These are phyloP conservation scores for Paraescarpia echinospica DNA, from an alignment of 1,140 invertebrate genomes.

Conservation along the genomic window DNA sequence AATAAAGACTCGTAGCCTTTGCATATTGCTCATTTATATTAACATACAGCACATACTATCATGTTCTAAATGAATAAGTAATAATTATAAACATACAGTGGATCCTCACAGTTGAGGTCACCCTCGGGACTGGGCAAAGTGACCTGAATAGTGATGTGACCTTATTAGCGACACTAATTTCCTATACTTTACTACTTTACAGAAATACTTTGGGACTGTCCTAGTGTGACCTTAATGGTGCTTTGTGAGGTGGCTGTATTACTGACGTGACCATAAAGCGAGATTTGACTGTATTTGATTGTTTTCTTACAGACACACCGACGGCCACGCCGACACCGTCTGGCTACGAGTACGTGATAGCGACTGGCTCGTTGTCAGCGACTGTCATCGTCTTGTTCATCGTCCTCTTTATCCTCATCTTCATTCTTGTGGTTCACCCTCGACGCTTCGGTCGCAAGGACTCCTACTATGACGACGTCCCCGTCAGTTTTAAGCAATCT, in stretches of 20 bases:
- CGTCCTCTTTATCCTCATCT: background rate
- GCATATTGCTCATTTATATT: too few relatives aligned
- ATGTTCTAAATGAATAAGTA: too few relatives aligned
- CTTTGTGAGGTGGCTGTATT: too few relatives aligned
- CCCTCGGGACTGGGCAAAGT: too few relatives aligned
- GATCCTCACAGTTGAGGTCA: too few relatives aligned
- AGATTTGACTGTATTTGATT: too few relatives aligned
- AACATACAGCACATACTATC: too few relatives aligned
- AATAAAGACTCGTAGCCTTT: too few relatives aligned
- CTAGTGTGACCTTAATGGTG: background rate
- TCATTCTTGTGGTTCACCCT: background rate
- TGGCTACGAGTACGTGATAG: conserved; percentile 30
- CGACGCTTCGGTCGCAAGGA: background rate
- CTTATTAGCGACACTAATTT: background rate
- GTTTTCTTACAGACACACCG: conserved; percentile 23
- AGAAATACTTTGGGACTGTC: background rate
- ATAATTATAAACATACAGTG: too few relatives aligned
- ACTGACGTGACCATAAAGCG: too few relatives aligned
- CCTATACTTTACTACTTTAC: too few relatives aligned
- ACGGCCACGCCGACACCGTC: conserved; percentile 29
- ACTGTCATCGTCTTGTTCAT: conserved; percentile 25
- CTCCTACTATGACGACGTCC: background rate
- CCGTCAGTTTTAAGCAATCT: background rate
- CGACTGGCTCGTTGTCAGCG: conserved; percentile 28
- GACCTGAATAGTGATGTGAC: too few relatives aligned